Evolutionary conservation across 2,888 invertebrate genomes (phyloP), one percentile per base, ranked within the genome.

Genomic region (Coronaproctus castanopsis): DNA sequence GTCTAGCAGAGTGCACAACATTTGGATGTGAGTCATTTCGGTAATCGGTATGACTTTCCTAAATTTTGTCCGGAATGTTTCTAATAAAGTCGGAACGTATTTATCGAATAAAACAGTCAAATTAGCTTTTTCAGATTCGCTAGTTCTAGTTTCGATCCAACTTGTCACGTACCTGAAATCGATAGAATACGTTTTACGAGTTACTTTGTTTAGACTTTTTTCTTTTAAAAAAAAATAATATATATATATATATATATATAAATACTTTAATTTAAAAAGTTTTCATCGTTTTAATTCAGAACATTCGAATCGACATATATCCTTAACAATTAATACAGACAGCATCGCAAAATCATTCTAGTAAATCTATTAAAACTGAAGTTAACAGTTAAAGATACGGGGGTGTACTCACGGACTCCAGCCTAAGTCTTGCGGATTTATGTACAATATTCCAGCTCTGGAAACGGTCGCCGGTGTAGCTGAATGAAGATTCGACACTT

Each of bases 401-500:
- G n/a, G n/a, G n/a, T n/a, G n/a, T 59, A 76, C 83, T 80, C 73
- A 88, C 74, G 95, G 92, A 73, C 83, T 88, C 93, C 93, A 95
- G 2, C 93, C 93, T 57, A 95, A 78, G 74, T 95, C 95, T 64
- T 87, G 85, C 1, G 90, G 87, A 74, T 95, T 95, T 63, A 95
- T 87, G 70, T 90, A 95, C 18, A 95, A 77, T 67, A 95, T 95
- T 61, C 93, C 95, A 63, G 93, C 93, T 58, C 93, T 76, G 0
- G 93, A 93, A 0, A 95, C 93, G 0, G 95, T 95, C 1, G 95
- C 95, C 1, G 95, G 95, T 0, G 95, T 95, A 0, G 95, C 95
- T 0, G 89, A 89, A 67, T 85, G 80, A 67, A 95, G 75, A 67
- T 83, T 85, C 2, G 89, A 83, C 67, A 95, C 93, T 74, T 95